phyloP scores from a whole-genome alignment of 2,888 invertebrate species.

The Drosophila hamatofila region DNA sequence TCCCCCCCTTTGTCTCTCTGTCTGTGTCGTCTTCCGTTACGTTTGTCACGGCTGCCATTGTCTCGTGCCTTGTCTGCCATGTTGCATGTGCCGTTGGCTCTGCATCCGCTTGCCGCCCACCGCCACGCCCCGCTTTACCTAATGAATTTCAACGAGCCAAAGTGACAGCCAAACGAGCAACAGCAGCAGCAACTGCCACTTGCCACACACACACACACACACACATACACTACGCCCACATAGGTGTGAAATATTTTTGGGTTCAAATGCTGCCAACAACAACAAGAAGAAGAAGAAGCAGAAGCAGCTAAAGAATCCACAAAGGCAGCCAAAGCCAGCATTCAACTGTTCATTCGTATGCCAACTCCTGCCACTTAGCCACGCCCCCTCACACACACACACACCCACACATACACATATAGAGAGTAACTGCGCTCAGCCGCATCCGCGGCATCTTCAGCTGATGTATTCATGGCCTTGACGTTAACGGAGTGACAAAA shows the following conservation, averaged over 20 bases:
- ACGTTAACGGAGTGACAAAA: constrained; percentile 81
- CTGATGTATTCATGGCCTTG: constrained; percentile 79
- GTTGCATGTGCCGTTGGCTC: constrained; percentile 28
- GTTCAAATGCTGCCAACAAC: constrained; percentile 50
- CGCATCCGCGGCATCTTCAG: constrained; percentile 50
- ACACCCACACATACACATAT: neutral
- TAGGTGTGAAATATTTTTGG: constrained; percentile 79
- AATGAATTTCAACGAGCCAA: constrained; percentile 79
- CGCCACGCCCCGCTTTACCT: constrained; percentile 55
- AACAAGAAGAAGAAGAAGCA: neutral
- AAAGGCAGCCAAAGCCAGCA: constrained; percentile 47
- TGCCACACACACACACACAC: constrained; percentile 27
- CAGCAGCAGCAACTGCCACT: constrained; percentile 44
- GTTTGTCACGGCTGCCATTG: constrained; percentile 73
- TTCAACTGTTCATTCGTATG: constrained; percentile 47
- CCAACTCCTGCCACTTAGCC: constrained; percentile 21
- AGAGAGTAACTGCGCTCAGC: constrained; percentile 2
- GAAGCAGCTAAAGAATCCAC: constrained; percentile 20
- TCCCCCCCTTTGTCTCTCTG: constrained; percentile 11
- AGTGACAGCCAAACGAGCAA: constrained; percentile 56
- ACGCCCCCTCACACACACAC: constrained; percentile 34
- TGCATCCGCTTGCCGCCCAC: constrained; percentile 25
- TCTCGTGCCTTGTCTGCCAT: constrained; percentile 31
- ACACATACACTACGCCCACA: constrained; percentile 11
- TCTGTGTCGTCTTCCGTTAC: constrained; percentile 71